Base-by-base conservation (phyloP, 2,888 invertebrate genomes). In the Cetonia aurata region DNA sequence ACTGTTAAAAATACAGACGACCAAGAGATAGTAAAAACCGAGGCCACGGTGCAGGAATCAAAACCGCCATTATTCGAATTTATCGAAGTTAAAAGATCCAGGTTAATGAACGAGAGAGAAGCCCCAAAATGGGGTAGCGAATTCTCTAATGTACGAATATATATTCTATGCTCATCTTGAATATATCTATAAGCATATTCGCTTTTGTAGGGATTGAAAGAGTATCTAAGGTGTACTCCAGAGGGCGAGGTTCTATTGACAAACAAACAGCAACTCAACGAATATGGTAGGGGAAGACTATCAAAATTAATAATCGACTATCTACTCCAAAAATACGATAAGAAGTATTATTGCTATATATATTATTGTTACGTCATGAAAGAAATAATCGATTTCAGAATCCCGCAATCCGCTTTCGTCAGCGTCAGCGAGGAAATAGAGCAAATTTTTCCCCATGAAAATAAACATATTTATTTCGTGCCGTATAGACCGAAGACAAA, bases 401-500 rank as follows among this genome's bases (percentile, higher is more conserved):
- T 50, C 15, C 50, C 50, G 3, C 15, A 50, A 15, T 19, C 15
- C 15, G 50, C 50, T 0, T 50, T 50, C 19, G 15, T 50, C 9
- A 50, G 50, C 19, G 50, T 19, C 8, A 50, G 50, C 10, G 19
- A 50, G 6, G 50, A 50, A 13, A 50, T 50, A 13, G 50, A 50
- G 19, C 4, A 50, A 50, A 19, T 50, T 1, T 50, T 50, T 17
- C 50, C 50, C 3, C 17, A 19, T 8, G 50, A 50, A 15, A 50
- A 15, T 50, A 50, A 19, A 50, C 50, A 50, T 50, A 50, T 50
- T 13, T 50, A 50, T 15, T 50, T 50, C 13, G 13, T 50, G 8
- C 50, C 50, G 50, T 50, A 50, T 50, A 13, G 50, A 3, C 50
- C 50, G 10, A 50, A 19, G 15, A 50, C 50, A 50, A 50, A 13